phyloP scores from a whole-genome alignment of 30 jellyfish, hydroid and myxozoan genomes.

The Aurelia aurita complex sp. Pacific region DNA sequence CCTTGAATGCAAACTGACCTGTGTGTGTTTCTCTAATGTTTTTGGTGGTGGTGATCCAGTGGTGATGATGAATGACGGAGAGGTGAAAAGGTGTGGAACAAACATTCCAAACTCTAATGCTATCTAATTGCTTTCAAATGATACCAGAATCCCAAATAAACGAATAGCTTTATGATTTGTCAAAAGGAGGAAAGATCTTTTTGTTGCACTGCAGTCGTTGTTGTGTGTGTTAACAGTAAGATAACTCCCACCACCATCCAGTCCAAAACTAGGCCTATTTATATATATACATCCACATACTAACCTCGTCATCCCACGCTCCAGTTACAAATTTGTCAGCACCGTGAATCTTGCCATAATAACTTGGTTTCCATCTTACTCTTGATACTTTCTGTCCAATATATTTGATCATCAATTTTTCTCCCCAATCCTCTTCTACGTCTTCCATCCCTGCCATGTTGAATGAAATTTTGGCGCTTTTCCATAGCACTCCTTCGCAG shows the following conservation, averaged over 20 bases:
- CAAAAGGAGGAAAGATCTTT: too few relatives aligned
- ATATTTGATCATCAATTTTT: slow-evolving; percentile 45
- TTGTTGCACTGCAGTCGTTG: too few relatives aligned
- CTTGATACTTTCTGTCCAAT: slow-evolving; percentile 95
- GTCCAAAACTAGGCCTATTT: too few relatives aligned
- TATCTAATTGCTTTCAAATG: not conserved
- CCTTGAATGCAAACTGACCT: too few relatives aligned
- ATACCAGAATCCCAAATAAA: too few relatives aligned
- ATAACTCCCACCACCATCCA: too few relatives aligned
- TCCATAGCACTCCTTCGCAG: not conserved
- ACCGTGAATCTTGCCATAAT: slow-evolving; percentile 62
- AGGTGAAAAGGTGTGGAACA: not conserved
- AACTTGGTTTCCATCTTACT: slow-evolving; percentile 83
- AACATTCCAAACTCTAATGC: slow-evolving; percentile 10
- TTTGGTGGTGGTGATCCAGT: not conserved
- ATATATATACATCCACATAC: not conserved
- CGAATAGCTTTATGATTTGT: too few relatives aligned
- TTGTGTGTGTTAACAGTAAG: too few relatives aligned
- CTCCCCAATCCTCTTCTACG: slow-evolving; percentile 36
- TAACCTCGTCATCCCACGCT: slow-evolving; percentile 88
- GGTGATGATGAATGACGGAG: not conserved
- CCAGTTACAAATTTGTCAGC: slow-evolving; percentile 81
- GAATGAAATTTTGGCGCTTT: not conserved
- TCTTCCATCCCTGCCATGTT: slow-evolving; percentile 14
- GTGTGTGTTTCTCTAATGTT: slow-evolving; percentile 4